Evolutionary conservation across 1,140 invertebrate genomes (phyloP).

Genomic region (Heliconius himera): DNA sequence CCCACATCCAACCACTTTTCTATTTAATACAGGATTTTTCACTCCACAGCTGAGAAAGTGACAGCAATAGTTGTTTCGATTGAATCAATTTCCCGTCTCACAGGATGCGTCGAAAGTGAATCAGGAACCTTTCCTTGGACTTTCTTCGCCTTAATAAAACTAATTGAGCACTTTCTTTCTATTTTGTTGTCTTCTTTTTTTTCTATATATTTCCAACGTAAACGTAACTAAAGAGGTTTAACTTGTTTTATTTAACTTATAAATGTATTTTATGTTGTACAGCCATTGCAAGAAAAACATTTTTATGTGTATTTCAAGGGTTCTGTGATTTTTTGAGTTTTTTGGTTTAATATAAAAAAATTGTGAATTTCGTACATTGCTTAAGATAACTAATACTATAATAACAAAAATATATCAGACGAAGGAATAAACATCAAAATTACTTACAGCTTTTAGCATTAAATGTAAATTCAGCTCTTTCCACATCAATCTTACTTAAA

Average conservation of each 20-base stretch:
- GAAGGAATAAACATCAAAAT: too few species aligned
- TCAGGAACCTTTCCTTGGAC: constrained; percentile 30
- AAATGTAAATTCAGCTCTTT: too few species aligned
- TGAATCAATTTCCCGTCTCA: constrained; percentile 34
- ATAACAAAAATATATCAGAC: too few species aligned
- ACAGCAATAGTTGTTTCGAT: background rate
- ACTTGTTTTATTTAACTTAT: background rate
- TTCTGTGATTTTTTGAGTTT: too few species aligned
- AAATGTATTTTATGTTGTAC: too few species aligned
- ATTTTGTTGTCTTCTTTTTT: background rate
- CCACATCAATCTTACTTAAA: background rate
- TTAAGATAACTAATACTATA: too few species aligned
- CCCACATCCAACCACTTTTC: background rate
- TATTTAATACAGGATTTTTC: background rate
- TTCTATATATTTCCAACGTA: background rate
- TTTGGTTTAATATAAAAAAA: too few species aligned
- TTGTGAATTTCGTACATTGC: too few species aligned
- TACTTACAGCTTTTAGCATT: too few species aligned
- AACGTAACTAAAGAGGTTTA: background rate
- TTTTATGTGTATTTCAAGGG: too few species aligned
- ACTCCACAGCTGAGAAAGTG: background rate
- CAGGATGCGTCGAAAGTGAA: constrained; percentile 37
- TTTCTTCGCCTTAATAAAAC: constrained; percentile 25
- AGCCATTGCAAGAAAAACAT: too few species aligned
- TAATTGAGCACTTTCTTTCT: constrained; percentile 10